A percentile compares a stretch with the other conserved stretches of the same genome.
Conservation (phyloP, 2,888 invertebrate genomes). For the Xestobium rufovillosum region DNA sequence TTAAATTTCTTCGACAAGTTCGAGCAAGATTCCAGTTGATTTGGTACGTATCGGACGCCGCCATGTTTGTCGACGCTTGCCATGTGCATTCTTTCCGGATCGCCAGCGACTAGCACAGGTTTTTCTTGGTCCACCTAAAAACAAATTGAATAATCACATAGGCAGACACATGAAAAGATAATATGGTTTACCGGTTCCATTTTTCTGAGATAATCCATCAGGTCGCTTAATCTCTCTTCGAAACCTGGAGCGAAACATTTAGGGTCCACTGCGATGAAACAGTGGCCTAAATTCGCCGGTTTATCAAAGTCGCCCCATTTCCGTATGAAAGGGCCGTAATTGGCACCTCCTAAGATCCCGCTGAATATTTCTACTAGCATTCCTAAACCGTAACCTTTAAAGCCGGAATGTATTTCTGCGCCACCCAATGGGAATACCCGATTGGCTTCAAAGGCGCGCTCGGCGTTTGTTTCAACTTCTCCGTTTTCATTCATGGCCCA, state of each 20-base stretch:
- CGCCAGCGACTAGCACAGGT: conserved; percentile 77
- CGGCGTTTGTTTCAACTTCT: conserved; percentile 53
- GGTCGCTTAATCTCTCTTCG: conserved; percentile 33
- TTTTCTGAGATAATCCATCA: conserved; percentile 12
- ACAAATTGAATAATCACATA: not conserved
- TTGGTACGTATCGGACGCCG: conserved; percentile 48
- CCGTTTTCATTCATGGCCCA: conserved; percentile 62
- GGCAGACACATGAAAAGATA: not conserved
- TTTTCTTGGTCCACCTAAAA: conserved; percentile 43
- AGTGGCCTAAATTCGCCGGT: conserved; percentile 75
- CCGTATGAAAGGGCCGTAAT: conserved; percentile 21
- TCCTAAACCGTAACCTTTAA: conserved; percentile 79
- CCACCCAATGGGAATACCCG: conserved; percentile 66
- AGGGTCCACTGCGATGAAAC: conserved; percentile 80
- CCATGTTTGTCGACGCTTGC: conserved; percentile 59
- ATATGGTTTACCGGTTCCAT: conserved; percentile 14
- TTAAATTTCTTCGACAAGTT: conserved; percentile 9
- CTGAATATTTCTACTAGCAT: conserved; percentile 78
- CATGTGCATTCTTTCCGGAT: conserved; percentile 69
- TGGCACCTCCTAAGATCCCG: conserved; percentile 54
- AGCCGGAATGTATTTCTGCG: conserved; percentile 62
- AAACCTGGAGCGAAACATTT: conserved; percentile 71
- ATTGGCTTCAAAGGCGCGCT: not conserved
- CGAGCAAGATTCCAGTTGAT: conserved; percentile 6
- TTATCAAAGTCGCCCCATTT: conserved; percentile 20